Evolutionary conservation across 2,888 invertebrate species (phyloP).

Genomic region (Mimachlamys varia): DNA sequence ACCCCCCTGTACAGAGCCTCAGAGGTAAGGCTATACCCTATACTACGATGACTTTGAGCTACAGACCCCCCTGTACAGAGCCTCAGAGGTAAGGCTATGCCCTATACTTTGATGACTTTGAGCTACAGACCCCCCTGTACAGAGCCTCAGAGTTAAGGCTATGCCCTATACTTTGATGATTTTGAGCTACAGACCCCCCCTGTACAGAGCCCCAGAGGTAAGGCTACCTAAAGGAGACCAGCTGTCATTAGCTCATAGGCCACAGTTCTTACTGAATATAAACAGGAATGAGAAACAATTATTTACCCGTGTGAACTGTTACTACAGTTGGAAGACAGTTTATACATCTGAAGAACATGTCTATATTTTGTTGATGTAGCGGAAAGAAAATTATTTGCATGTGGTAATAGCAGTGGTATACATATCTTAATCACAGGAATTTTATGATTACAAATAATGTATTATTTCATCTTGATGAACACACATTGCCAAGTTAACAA

Average conservation of each 20-base stretch:
- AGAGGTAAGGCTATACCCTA: slow-evolving; percentile 72
- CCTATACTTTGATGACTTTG: neutral
- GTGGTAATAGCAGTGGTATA: no score
- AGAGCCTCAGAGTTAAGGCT: neutral
- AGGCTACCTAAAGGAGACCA: neutral
- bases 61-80: slow-evolving; percentile 58
- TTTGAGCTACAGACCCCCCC: slow-evolving; percentile 62
- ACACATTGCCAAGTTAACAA: neutral
- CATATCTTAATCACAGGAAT: neutral
- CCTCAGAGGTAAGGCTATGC: neutral
- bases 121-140: slow-evolving; percentile 63
- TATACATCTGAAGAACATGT: neutral
- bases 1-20: slow-evolving; percentile 79
- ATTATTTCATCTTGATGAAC: slow-evolving; percentile 21
- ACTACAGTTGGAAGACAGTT: neutral
- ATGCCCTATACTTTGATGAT: neutral
- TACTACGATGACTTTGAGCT: slow-evolving; percentile 47
- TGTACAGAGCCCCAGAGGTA: neutral
- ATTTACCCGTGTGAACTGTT: neutral
- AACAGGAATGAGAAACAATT: neutral
- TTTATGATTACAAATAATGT: slow-evolving; percentile 17
- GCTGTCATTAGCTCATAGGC: no score
- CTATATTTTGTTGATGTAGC: neutral
- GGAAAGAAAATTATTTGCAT: neutral
- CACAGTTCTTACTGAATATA: no score